phyloP scores from a whole-genome alignment of 1,140 invertebrate species.

The Drosophila lini region DNA sequence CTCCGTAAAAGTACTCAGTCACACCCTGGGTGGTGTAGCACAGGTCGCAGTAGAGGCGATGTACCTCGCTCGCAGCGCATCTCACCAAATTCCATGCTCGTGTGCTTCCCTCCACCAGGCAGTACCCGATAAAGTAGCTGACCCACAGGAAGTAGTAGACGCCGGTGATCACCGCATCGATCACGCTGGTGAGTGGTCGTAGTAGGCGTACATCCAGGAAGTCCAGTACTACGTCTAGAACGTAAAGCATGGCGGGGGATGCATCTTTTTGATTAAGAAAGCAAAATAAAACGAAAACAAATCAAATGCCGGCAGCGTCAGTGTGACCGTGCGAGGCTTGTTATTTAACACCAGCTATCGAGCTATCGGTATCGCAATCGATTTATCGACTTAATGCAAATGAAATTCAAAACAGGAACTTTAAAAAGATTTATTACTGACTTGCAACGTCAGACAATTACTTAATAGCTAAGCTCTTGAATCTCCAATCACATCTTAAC shows the following conservation, averaged over 20 bases:
- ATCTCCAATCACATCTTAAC: slow-evolving; percentile 14
- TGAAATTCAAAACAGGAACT: too few relatives aligned
- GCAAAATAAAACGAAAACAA: slow-evolving; percentile 34
- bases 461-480: neutral
- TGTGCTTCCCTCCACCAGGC: slow-evolving; percentile 34
- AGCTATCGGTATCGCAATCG: neutral
- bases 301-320: slow-evolving; percentile 28
- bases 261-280: slow-evolving; percentile 15
- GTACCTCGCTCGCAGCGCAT: neutral
- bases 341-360: neutral
- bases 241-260: slow-evolving; percentile 30
- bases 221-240: slow-evolving; percentile 14
- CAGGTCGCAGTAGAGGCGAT: slow-evolving; percentile 5
- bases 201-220: slow-evolving; percentile 39
- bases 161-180: slow-evolving; percentile 25
- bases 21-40: slow-evolving; percentile 6
- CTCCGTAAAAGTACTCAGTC: slow-evolving; percentile 35
- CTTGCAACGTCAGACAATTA: slow-evolving; percentile 4
- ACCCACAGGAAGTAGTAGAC: slow-evolving; percentile 55
- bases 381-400: neutral
- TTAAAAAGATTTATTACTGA: slow-evolving; percentile 3
- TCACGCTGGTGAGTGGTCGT: slow-evolving; percentile 27
- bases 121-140: slow-evolving; percentile 58
- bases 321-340: slow-evolving; percentile 9
- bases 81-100: slow-evolving; percentile 27